These are phyloP conservation scores for Myotis myotis DNA, from an alignment of 2,797 vertebrate genomes.

Conservation along the genomic window DNA sequence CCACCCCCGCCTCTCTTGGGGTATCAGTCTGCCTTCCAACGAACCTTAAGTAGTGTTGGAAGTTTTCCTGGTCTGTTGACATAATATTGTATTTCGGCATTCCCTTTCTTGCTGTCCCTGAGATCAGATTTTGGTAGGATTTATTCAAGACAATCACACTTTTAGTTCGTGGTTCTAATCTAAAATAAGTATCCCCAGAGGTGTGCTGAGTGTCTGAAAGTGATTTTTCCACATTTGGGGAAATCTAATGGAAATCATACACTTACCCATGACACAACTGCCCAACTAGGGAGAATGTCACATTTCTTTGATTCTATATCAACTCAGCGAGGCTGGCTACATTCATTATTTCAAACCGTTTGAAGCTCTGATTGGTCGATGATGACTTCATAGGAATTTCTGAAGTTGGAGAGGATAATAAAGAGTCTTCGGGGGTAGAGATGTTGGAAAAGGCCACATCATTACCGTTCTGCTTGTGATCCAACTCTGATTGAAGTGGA, in stretches of 20 bases:
- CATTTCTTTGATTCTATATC: conserved; percentile 73
- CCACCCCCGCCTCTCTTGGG: not conserved
- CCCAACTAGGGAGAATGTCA: conserved; percentile 55
- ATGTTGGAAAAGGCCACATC: conserved; percentile 46
- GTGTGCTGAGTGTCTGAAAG: conserved; percentile 63
- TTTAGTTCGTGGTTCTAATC: conserved; percentile 48
- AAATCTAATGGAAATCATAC: conserved; percentile 71
- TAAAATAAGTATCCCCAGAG: conserved; percentile 54
- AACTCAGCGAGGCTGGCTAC: conserved; percentile 54
- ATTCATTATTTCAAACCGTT: conserved; percentile 48
- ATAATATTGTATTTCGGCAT: conserved; percentile 4
- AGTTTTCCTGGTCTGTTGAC: conserved; percentile 41
- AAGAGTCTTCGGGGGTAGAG: conserved; percentile 49
- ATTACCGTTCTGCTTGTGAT: conserved; percentile 53
- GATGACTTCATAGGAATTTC: conserved; percentile 65
- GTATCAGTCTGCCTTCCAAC: conserved; percentile 1
- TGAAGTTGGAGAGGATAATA: conserved; percentile 58
- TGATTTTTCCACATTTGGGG: conserved; percentile 67
- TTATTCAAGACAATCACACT: conserved; percentile 59
- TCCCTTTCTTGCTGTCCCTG: conserved; percentile 28
- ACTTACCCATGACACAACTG: conserved; percentile 56
- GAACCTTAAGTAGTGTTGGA: conserved; percentile 1
- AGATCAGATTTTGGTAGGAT: conserved; percentile 24
- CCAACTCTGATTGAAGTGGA: conserved; percentile 54
- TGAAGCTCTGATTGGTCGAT: conserved; percentile 49